Evolutionary conservation across 2,113 vertebrate genomes (phyloP), one percentile per base, ranked within the genome.

Genomic region (Caloenas nicobarica): DNA sequence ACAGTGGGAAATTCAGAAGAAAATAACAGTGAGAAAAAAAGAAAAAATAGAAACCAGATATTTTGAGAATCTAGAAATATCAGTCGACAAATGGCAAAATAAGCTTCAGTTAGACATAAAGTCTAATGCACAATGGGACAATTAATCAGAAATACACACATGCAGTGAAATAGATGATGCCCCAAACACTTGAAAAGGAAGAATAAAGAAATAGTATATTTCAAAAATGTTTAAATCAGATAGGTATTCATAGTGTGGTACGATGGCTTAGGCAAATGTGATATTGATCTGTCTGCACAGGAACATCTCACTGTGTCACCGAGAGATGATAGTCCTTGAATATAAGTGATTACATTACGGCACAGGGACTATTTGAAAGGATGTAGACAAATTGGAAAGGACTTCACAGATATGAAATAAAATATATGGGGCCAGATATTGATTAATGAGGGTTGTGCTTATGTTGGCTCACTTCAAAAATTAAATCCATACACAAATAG

Each of bases 391-490:
- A 88, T 72, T 86, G 62, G n/a, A 93, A 92, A 88, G 48, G 57
- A 94, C 78, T 94, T 94, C 66, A 82, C 74, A 91, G 84, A 92
- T 78, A 62, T 91, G 78, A 72, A 95, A 94, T 70, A 69, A 87
- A 92, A 87, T 92, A 72, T 34, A 70, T 61, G 40, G 62, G n/a
- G 23, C 48, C 78, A 94, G 87, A 95, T 76, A 74, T 72, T 96
- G 94, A 95, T 92, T 94, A 85, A 91, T 80, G 66, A 89, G 31
- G n/a, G 31, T 57, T 89, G 36, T 89, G 44, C 78, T 94, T 95
- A 72, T 69, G 44, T 89, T 92, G 62, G 89, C 61, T 95, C 2
- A 2, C 44, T 89, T 82, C 40, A 87, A 69, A 92, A 76, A 92
- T 92, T 69, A 95, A 85, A 91, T 91, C 89, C 78, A 89, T 94